phyloP scores from a whole-genome alignment of 2,113 vertebrate genomes.

The Vidua macroura region DNA sequence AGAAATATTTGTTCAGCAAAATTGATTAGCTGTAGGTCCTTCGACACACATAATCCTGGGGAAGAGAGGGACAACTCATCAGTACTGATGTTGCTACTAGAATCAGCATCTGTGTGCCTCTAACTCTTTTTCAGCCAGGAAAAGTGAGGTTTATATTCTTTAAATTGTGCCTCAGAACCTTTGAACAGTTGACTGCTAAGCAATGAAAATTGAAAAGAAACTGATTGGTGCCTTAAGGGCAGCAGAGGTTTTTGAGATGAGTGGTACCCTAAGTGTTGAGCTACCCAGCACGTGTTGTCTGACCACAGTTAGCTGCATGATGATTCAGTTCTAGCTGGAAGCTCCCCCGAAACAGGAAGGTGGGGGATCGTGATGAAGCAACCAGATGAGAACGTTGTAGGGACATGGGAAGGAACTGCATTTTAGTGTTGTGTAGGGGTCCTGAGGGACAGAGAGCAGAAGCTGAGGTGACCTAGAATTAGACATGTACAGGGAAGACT shows the following conservation, averaged over 20 bases:
- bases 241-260: background rate
- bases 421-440: background rate
- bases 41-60: accelerated
- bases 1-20: background rate
- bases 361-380: background rate
- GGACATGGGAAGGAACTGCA: background rate
- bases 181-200: background rate
- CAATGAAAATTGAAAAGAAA: background rate
- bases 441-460: background rate
- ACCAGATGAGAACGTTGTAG: accelerated
- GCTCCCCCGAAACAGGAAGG: accelerated
- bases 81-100: background rate
- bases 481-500: background rate
- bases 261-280: background rate
- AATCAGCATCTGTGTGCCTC: background rate
- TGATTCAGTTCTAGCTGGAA: background rate
- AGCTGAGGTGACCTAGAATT: background rate
- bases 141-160: background rate
- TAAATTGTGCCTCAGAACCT: background rate
- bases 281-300: accelerated
- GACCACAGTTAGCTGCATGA: accelerated
- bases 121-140: background rate
- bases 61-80: background rate
- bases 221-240: background rate
- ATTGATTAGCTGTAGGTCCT: background rate